Percentiles rank a stretch among this genome's conserved stretches.
phyloP scores from a whole-genome alignment of 1,140 invertebrate genomes.

The Drosophila tani region DNA sequence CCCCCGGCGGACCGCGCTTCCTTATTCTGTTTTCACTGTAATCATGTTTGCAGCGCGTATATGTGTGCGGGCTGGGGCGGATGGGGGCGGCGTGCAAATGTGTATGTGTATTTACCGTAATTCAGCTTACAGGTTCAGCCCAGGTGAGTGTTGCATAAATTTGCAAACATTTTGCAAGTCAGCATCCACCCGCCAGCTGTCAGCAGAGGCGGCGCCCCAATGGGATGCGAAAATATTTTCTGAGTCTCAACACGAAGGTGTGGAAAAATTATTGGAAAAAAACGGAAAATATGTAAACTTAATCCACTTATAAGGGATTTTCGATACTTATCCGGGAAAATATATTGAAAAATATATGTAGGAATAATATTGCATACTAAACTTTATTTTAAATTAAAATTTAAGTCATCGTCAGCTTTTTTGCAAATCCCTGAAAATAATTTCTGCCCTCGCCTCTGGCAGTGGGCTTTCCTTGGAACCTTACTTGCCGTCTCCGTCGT shows the following conservation, averaged over 20 bases:
- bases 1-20: slow-evolving; percentile 18
- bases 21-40: slow-evolving; percentile 51
- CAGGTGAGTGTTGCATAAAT: slow-evolving; percentile 73
- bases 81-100: slow-evolving; percentile 10
- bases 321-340: not conserved
- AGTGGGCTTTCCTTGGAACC: slow-evolving; percentile 2
- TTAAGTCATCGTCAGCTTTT: too few relatives aligned
- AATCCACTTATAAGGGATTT: too few relatives aligned
- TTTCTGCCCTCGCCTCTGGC: not conserved
- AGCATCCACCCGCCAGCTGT: slow-evolving; percentile 49
- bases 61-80: slow-evolving; percentile 5
- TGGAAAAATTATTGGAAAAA: not conserved
- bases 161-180: slow-evolving; percentile 78
- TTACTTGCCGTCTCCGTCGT: not conserved
- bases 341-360: too few relatives aligned
- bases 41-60: slow-evolving; percentile 46
- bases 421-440: not conserved
- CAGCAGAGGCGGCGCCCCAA: slow-evolving; percentile 23
- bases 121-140: slow-evolving; percentile 61
- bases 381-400: too few relatives aligned
- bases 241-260: not conserved
- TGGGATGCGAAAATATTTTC: slow-evolving; percentile 1
- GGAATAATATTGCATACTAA: too few relatives aligned
- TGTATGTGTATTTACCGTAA: slow-evolving; percentile 60
- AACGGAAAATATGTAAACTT: not conserved